phyloP scores from a whole-genome alignment of 2,888 invertebrate genomes.

The Thecophora atra region DNA sequence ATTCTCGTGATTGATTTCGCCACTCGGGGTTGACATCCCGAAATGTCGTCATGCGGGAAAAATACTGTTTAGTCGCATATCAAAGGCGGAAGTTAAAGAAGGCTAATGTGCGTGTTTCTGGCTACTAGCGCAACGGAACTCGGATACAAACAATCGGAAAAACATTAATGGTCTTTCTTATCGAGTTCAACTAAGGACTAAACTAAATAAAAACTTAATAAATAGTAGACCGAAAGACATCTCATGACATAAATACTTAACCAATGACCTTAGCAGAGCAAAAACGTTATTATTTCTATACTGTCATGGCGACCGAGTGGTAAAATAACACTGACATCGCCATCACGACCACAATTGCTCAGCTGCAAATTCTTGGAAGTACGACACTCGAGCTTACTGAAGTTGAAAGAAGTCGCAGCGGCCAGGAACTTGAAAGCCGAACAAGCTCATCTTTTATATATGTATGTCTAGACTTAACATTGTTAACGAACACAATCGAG shows the following conservation, averaged over 20 bases:
- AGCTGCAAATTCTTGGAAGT: constrained; percentile 15
- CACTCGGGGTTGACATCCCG: not conserved
- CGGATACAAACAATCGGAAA: constrained; percentile 37
- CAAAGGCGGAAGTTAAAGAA: not conserved
- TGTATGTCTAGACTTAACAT: constrained; percentile 34
- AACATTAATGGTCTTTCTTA: constrained; percentile 37
- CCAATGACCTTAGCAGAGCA: constrained; percentile 26
- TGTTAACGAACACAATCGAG: not conserved
- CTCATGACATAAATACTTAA: constrained; percentile 10
- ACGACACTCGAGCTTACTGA: not conserved
- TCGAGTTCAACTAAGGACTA: constrained; percentile 29
- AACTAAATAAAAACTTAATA: not conserved
- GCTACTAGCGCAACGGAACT: not conserved
- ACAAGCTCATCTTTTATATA: constrained; percentile 31
- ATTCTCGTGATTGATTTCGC: constrained; percentile 7
- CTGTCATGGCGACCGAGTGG: not conserved
- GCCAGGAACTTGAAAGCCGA: constrained; percentile 23
- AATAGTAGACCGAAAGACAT: not conserved
- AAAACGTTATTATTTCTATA: constrained; percentile 24
- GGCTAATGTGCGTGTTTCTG: not conserved
- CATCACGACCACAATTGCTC: not conserved
- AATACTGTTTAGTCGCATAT: not conserved
- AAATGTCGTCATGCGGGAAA: not conserved
- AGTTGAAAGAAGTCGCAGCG: not conserved
- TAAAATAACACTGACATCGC: not conserved